These are phyloP conservation scores for Phaedon cochleariae DNA, from an alignment of 2,888 invertebrate species.

Conservation along the genomic window DNA sequence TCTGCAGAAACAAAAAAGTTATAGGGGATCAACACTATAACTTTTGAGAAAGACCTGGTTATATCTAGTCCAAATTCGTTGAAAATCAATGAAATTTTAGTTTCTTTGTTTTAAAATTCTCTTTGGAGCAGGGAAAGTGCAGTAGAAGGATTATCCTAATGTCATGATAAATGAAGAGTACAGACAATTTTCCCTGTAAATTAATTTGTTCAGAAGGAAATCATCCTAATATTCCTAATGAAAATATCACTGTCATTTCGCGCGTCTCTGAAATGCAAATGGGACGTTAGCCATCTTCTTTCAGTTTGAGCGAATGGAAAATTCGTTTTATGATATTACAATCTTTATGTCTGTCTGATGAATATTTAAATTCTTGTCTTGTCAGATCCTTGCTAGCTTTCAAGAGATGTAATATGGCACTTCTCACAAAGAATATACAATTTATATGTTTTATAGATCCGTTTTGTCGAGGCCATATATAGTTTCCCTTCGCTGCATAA, in stretches of 20 bases:
- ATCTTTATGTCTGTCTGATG: slow-evolving; percentile 60
- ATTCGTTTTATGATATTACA: slow-evolving; percentile 61
- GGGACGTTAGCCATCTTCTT: slow-evolving; percentile 46
- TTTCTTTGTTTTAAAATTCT: too few species aligned
- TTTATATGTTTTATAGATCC: slow-evolving; percentile 57
- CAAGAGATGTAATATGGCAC: slow-evolving; percentile 55
- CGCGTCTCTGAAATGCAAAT: slow-evolving; percentile 53
- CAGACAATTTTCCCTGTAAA: slow-evolving; percentile 38
- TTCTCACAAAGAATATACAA: slow-evolving; percentile 57
- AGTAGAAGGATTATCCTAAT: slow-evolving; percentile 31
- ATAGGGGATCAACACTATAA: too few species aligned
- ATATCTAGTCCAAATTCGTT: too few species aligned
- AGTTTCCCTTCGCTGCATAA: slow-evolving; percentile 38
- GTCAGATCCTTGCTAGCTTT: slow-evolving; percentile 52
- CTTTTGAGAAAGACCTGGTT: too few species aligned
- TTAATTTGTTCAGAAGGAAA: slow-evolving; percentile 56
- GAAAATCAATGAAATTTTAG: too few species aligned
- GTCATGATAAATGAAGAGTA: slow-evolving; percentile 37
- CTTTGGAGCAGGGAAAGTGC: background rate
- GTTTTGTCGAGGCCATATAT: slow-evolving; percentile 46
- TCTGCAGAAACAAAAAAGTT: too few species aligned
- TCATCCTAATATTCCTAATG: slow-evolving; percentile 58
- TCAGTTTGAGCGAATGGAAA: slow-evolving; percentile 60
- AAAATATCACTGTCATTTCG: slow-evolving; percentile 58
- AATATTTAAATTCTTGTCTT: slow-evolving; percentile 59